phyloP scores from a whole-genome alignment of 2,113 vertebrate species.

The Acinonyx jubatus region DNA sequence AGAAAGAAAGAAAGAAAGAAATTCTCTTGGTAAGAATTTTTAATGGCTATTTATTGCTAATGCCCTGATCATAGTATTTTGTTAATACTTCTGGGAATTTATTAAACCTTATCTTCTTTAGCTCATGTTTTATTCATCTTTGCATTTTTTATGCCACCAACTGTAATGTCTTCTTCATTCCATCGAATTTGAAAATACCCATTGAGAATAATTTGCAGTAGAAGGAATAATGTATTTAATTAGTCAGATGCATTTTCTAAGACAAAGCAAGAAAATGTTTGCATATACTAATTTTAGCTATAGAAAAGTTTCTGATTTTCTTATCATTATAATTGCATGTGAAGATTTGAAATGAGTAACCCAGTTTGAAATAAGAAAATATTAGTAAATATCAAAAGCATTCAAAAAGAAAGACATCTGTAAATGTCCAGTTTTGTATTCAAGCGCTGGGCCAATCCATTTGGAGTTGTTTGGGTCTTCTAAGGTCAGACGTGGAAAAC shows the following conservation, averaged over 20 bases:
- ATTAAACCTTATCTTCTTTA: neutral
- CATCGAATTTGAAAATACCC: neutral
- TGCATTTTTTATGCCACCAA: neutral
- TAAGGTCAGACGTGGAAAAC: neutral
- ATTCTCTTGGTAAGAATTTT: too few relatives aligned
- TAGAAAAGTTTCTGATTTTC: too few relatives aligned
- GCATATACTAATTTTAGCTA: neutral
- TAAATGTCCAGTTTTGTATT: neutral
- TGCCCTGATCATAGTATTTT: neutral
- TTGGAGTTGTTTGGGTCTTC: neutral
- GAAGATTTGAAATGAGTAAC: neutral
- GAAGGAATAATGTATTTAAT: neutral
- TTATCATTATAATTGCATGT: neutral
- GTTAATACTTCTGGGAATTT: neutral
- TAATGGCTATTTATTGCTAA: neutral
- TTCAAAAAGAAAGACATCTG: neutral
- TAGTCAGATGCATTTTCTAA: neutral
- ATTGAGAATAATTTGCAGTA: neutral
- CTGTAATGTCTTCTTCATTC: neutral
- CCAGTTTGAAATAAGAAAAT: neutral
- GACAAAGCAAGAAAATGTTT: neutral
- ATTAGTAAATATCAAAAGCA: neutral
- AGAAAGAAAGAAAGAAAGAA: too few relatives aligned
- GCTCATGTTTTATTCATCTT: neutral
- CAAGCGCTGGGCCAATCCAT: neutral